Base-by-base conservation (phyloP, 2,797 vertebrate genomes). In the Rallus crepitans region DNA sequence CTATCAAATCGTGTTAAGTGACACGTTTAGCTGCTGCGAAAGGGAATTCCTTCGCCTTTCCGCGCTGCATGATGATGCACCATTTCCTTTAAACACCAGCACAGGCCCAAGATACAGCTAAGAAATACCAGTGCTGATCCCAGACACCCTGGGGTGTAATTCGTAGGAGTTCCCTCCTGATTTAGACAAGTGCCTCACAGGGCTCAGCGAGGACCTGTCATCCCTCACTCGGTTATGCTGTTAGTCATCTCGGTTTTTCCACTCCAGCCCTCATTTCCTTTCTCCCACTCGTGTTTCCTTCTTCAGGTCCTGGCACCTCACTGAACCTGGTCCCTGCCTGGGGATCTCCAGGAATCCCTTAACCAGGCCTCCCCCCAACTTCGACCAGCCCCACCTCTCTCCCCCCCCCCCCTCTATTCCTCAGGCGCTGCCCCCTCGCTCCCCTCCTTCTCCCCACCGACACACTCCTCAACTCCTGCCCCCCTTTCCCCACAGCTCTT, bases 11-110 rank as follows among this genome's bases (percentile, higher is more conserved):
- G 6, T 10, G 19, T 31, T 25, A 37, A 37, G 40, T 2, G 47
- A 37, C 80, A 79, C 63, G 4, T 27, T 45, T n/a, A 13, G 0
- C 57, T 8, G 0, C 57, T 8, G 45, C 1, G 5, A 52, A 37
- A 65, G 60, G 47, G 33, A 69, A 40, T 35, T 48, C 31, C 53
- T 37, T 27, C 25, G 45, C 90, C 50, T 61, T 33, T 37, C 37
- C 80, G 17, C 4, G 4, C 90, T 8, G 86, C 92, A 69, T 48
- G 81, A 94, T 90, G 94, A 90, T 93, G 94, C 93, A 92, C 94
- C 91, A 87, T 71, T 93, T 89, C 94, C 91, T 83, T 17, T 13
- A 0, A 24, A 8, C 77, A 56, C n/a, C 90, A 37, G 68, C 1
- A 23, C 86, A 69, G 95, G 94, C 94, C 95, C 2, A 9, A 69